phyloP scores from a whole-genome alignment of 2,113 vertebrate genomes.

The Gasterosteus nipponicus region DNA sequence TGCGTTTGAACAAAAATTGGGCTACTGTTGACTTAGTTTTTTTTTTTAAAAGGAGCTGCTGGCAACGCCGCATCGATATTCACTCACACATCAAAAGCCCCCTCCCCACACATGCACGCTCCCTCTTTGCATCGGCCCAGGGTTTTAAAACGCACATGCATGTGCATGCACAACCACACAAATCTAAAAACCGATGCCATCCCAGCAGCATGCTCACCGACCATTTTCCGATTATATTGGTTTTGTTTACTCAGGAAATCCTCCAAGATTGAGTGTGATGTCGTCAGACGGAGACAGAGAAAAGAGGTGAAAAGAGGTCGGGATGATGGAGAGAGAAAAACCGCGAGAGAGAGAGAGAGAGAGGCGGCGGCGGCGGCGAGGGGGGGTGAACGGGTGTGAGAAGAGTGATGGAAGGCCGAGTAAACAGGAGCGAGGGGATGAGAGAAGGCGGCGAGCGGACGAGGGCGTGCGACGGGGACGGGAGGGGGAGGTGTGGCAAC shows the following conservation, averaged over 20 bases:
- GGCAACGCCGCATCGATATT: constrained; percentile 6
- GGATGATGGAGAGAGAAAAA: constrained; percentile 32
- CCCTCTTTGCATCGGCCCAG: background rate
- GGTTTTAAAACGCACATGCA: background rate
- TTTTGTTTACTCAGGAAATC: constrained; percentile 50
- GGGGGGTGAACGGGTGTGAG: constrained; percentile 38
- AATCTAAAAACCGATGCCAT: background rate
- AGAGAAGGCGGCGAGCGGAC: background rate
- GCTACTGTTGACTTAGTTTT: constrained; percentile 3
- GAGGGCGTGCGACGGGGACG: constrained; percentile 50
- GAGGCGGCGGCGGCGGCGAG: constrained; percentile 7
- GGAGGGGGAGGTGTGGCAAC: constrained; percentile 47
- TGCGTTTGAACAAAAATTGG: constrained; percentile 19
- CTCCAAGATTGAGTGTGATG: constrained; percentile 15
- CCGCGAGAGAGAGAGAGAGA: background rate
- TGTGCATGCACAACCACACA: background rate
- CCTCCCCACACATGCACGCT: background rate
- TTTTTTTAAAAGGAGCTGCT: constrained; percentile 3
- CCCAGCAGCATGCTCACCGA: background rate
- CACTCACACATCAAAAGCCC: background rate
- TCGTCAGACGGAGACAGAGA: constrained; percentile 20
- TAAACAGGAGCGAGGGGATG: constrained; percentile 30
- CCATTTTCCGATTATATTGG: constrained; percentile 1
- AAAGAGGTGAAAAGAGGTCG: constrained; percentile 46
- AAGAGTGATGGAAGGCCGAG: constrained; percentile 23